Base-by-base conservation (phyloP, 2,888 invertebrate genomes). In the Lasioglossum zephyrum region DNA sequence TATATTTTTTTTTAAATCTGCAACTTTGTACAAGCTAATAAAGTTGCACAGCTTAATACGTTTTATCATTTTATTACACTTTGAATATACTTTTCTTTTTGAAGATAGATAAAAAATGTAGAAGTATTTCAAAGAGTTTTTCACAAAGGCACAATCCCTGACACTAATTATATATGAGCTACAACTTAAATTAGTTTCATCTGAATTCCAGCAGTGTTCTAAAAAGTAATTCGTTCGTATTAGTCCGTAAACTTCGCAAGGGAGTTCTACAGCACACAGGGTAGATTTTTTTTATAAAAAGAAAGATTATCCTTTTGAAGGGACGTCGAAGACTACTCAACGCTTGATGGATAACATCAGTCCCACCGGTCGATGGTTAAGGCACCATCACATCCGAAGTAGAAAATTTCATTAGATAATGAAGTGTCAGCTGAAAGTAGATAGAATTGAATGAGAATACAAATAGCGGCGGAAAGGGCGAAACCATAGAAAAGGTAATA, bases 331-430 rank as follows among this genome's bases (percentile, higher is more conserved):
- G n/a, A 22, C 22, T 66, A 39, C 66, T 36, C 36, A 39, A 41
- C 41, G 39, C 41, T 70, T 70, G 70, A 70, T 41, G 70, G 70
- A 70, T 70, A 70, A 79, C 79, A 44, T 69, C 36, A 47, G 44
- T 26, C 47, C 66, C 49, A 2, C 9, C 69, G 80, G 74, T 69
- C 22, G 39, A 57, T 31, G 39, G 36, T 74, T 49, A 79, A 60
- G 74, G 39, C 57, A 74, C 73, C 18, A 57, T 53, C 26, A 36
- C 80, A 82, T 60, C 74, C 74, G 80, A 70, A 82, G 74, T 80
- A 80, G 74, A 79, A 80, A 82, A 80, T 82, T 82, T 82, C 80
- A 82, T 82, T 82, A 79, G 74, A 79, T 80, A 82, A 82, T 82
- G 82, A 82, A 82, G 80, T 26, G 80, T 26, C 57, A 60, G 57